Base-by-base conservation (phyloP, 2,888 invertebrate genomes). In the Noctua pronuba region DNA sequence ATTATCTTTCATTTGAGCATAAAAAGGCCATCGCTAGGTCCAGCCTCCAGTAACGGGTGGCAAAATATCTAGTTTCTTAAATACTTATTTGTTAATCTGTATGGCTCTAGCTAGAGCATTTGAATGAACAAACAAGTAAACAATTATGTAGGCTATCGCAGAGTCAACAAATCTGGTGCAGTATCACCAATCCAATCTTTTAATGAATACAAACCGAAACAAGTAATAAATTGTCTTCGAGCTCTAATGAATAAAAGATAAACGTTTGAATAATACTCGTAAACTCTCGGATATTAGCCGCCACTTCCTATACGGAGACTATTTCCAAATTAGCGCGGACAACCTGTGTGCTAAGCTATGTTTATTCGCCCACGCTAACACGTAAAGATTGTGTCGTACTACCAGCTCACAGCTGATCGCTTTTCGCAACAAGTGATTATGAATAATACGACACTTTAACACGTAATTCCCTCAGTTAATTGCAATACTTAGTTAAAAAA, bases 251-350 rank as follows among this genome's bases (percentile, higher is more conserved):
- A 85, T 82, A 70, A 73, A 75, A 71, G 73, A 85, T 82, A 73
- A 70, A 73, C 58, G 21, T 75, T 73, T 67, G 70, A 72, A 67
- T 66, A 73, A 75, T 66, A n/a, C n/a, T n/a, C n/a, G n/a, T n/a
- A 72, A 72, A 73, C 65, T 75, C 72, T 82, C 62, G 49, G 62
- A 73, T 79, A 85, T 73, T 86, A 84, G 69, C 75, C 66, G 81
- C 60, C 64, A 79, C 79, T 82, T 80, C 75, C 77, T 79, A 86
- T 84, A 80, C 71, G 71, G 73, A 71, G 62, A 85, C 79, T 74
- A 87, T 87, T 72, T 85, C 80, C 84, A 84, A 88, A 88, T 89
- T 89, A 79, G 85, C 78, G 77, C 62, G 73, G 83, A 80, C 79
- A 78, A 79, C 55, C 68, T 82, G 73, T 80, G 72, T 80, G 80